A percentile compares a stretch with the other conserved stretches of the same genome.
Conservation (phyloP, 2,113 vertebrate species). For the Malurus cyaneus region DNA sequence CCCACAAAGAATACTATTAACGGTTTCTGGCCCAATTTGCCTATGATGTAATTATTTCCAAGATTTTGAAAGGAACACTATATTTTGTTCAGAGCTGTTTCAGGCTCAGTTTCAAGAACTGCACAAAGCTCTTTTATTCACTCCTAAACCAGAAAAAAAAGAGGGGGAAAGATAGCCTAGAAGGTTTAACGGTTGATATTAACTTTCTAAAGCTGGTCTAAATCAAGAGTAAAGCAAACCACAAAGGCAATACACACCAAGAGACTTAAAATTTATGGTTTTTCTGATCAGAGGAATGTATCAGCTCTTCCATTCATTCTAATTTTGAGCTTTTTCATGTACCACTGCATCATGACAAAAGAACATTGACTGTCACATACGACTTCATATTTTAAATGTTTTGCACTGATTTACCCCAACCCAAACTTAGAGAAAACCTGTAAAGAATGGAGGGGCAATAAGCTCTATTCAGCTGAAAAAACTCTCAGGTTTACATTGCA, state of each 20-base stretch:
- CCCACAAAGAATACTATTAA: slow-evolving; percentile 70
- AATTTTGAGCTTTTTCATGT: background rate
- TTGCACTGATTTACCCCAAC: background rate
- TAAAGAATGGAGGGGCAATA: background rate
- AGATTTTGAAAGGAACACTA: slow-evolving; percentile 69
- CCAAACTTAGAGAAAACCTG: background rate
- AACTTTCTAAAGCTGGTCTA: slow-evolving; percentile 30
- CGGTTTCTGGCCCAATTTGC: slow-evolving; percentile 64
- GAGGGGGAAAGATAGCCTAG: background rate
- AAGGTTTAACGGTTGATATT: background rate
- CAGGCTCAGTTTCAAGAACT: slow-evolving; percentile 70
- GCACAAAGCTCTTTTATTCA: slow-evolving; percentile 72
- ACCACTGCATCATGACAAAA: background rate
- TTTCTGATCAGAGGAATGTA: background rate
- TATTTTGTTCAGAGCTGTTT: slow-evolving; percentile 60
- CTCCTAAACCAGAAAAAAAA: background rate
- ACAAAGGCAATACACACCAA: background rate
- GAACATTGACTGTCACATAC: background rate
- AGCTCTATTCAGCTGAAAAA: background rate
- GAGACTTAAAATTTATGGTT: background rate
- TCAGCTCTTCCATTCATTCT: background rate
- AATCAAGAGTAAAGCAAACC: slow-evolving; percentile 25
- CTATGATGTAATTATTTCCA: slow-evolving; percentile 77
- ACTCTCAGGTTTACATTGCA: background rate
- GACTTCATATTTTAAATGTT: background rate